These are phyloP conservation scores for Cydia splendana DNA, from an alignment of 1,140 invertebrate genomes.

Conservation along the genomic window DNA sequence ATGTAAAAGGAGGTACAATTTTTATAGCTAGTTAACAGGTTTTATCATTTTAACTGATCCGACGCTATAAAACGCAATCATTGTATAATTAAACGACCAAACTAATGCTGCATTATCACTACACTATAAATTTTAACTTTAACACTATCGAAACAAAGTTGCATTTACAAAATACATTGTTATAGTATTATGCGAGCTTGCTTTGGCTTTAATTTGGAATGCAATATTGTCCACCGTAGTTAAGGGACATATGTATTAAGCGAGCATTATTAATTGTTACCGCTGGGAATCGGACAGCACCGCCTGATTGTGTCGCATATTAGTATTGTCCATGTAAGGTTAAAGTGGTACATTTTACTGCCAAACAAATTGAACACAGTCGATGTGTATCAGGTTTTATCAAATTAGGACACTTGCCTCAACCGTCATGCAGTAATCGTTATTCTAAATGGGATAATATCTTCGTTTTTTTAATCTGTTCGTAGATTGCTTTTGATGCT, in stretches of 20 bases:
- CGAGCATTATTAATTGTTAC: slow-evolving; percentile 11
- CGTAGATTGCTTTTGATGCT: no score
- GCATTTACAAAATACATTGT: background rate
- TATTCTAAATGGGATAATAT: no score
- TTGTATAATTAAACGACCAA: background rate
- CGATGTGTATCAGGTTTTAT: no score
- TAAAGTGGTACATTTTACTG: background rate
- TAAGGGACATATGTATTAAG: slow-evolving; percentile 2
- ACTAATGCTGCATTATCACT: background rate
- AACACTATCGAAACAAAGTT: background rate
- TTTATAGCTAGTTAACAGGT: background rate
- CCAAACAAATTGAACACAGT: background rate
- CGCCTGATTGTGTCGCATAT: background rate
- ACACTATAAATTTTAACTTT: background rate
- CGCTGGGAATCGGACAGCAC: slow-evolving; percentile 13
- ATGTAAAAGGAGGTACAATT: no score
- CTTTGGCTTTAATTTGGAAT: slow-evolving; percentile 1
- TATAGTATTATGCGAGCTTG: background rate
- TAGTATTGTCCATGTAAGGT: background rate
- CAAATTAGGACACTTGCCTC: no score
- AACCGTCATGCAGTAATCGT: no score
- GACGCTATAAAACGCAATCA: background rate
- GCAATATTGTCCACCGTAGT: slow-evolving; percentile 6
- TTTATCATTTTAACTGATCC: background rate
- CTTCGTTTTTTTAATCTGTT: no score